Percentiles rank a stretch among this genome's conserved stretches.
Conservation (phyloP, 2,888 invertebrate species). For the Sepiola atlantica region DNA sequence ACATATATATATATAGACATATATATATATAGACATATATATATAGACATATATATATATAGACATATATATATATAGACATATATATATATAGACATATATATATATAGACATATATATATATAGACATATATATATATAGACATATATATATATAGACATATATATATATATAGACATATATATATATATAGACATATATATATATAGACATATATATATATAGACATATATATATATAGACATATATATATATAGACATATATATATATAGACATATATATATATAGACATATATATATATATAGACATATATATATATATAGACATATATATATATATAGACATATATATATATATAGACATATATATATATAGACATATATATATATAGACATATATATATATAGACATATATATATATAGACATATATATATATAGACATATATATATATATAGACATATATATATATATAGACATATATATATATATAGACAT, state of each 20-base stretch:
- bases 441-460: background rate
- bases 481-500: background rate
- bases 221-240: background rate
- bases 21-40: too few relatives aligned
- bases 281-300: background rate
- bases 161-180: slow-evolving; percentile 24
- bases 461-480: background rate
- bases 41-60: background rate
- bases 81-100: background rate
- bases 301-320: background rate
- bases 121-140: background rate
- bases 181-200: background rate
- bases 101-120: background rate
- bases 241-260: background rate
- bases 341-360: background rate
- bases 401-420: background rate
- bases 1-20: too few relatives aligned
- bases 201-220: background rate
- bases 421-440: slow-evolving; percentile 7
- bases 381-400: background rate
- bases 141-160: background rate
- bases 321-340: background rate
- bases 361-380: background rate
- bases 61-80: slow-evolving; percentile 36
- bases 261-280: background rate